A percentile compares a stretch with the other conserved stretches of the same genome.
These are phyloP conservation scores for Xenotilapia caudafasciata DNA, from an alignment of 2,113 vertebrate genomes.

Conservation along the genomic window DNA sequence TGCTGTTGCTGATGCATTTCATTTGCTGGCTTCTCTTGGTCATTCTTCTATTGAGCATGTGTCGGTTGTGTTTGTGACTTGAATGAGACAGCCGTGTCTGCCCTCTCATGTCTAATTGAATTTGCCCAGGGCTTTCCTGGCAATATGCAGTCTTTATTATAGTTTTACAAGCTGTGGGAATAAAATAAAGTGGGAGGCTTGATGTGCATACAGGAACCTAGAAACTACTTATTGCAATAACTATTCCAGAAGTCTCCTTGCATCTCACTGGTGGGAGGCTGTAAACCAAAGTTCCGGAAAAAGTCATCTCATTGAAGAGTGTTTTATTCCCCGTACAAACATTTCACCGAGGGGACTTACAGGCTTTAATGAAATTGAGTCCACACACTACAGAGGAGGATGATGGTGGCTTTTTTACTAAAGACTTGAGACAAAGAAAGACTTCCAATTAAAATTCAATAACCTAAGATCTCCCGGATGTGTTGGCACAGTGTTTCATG, in stretches of 20 bases:
- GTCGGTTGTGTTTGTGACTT: neutral
- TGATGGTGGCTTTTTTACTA: neutral
- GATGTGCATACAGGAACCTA: constrained; percentile 27
- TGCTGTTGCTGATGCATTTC: constrained; percentile 26
- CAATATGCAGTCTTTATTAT: constrained; percentile 32
- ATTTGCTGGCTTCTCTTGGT: neutral
- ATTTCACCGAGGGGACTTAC: neutral
- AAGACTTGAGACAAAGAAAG: neutral
- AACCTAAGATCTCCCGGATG: neutral
- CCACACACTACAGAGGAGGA: neutral
- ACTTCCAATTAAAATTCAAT: neutral
- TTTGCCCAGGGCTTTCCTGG: constrained; percentile 4
- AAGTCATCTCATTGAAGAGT: constrained; percentile 1
- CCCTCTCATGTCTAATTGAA: constrained; percentile 38
- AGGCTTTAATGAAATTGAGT: neutral
- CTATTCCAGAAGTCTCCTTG: neutral
- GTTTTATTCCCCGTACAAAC: neutral
- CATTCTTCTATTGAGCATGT: neutral
- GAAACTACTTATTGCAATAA: constrained; percentile 19
- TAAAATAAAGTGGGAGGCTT: constrained; percentile 27
- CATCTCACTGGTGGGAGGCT: constrained; percentile 24
- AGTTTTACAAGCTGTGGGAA: constrained; percentile 44
- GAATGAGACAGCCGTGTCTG: neutral
- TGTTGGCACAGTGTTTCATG: neutral
- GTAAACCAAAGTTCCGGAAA: constrained; percentile 33